Evolutionary conservation across 2,888 invertebrate genomes (phyloP), one percentile per base, ranked within the genome.

Genomic region (Thera obeliscata): DNA sequence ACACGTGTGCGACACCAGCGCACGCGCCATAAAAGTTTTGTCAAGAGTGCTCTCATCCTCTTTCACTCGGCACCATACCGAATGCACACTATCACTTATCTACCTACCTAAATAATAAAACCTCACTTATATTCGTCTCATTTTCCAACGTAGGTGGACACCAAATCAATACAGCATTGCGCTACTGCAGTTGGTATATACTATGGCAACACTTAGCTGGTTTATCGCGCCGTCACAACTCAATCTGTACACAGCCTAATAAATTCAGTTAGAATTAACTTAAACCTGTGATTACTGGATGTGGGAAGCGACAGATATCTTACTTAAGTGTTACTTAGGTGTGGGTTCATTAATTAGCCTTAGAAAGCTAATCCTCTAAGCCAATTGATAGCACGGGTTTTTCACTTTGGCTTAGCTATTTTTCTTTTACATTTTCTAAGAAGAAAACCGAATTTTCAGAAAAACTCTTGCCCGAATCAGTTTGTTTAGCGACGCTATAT

Each of bases 281-380:
- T 62, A 62, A 59, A 50, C 54, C 43, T 48, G 64, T 58, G 59
- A 64, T 64, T 64, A 55, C 58, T 41, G 43, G 57, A 59, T 55
- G 64, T 59, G 59, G 55, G 58, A 64, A 55, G 55, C 54, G 59
- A 65, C 49, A 55, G 49, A 48, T 57, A 65, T 43, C 63, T 63
- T 63, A 50, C 54, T 49, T 58, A 61, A 52, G 50, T 33, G 49
- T 54, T 57, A 57, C 52, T 55, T 60, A 41, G 33, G 48, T 59
- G 61, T 46, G 48, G 63, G 48, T 43, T 69, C 67, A 61, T 69
- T 61, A 73, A 70, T 71, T 71, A 67, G 70, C 55, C 56, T 60
- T 63, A 56, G 55, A 60, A 59, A 22, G 35, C 61, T 43, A 61
- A 65, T 61, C 46, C 12, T 56, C 12, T 54, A 33, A 62, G 48